Percentiles rank a stretch among this genome's conserved stretches.
phyloP scores from a whole-genome alignment of 2,888 invertebrate genomes.

The Drepana falcataria region DNA sequence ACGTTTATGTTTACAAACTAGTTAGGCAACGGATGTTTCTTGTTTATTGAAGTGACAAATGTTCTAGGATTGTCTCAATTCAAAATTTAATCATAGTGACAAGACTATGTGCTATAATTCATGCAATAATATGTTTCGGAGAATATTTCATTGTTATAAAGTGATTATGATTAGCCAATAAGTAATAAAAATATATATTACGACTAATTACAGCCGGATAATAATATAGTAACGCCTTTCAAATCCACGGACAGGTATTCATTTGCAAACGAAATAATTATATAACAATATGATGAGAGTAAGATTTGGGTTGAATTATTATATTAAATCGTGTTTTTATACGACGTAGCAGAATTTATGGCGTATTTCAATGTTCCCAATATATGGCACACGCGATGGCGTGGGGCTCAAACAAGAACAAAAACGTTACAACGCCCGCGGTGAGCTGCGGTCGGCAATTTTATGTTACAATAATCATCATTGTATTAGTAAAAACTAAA shows the following conservation, averaged over 20 bases:
- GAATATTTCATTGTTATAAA: background rate
- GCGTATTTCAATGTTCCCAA: slow-evolving; percentile 52
- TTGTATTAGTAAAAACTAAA: slow-evolving; percentile 44
- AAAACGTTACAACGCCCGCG: slow-evolving; percentile 31
- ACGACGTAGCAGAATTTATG: slow-evolving; percentile 44
- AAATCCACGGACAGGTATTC: background rate
- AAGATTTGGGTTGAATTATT: slow-evolving; percentile 30
- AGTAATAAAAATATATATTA: background rate
- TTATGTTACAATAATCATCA: slow-evolving; percentile 52
- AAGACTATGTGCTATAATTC: background rate
- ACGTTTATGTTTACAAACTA: slow-evolving; percentile 63
- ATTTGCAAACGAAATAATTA: background rate
- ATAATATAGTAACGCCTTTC: background rate
- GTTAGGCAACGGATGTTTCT: slow-evolving; percentile 56
- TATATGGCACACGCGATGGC: slow-evolving; percentile 53
- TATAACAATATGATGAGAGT: background rate
- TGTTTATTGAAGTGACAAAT: slow-evolving; percentile 42
- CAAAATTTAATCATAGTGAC: background rate
- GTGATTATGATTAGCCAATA: background rate
- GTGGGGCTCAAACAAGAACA: slow-evolving; percentile 22
- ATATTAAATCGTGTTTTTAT: slow-evolving; percentile 48
- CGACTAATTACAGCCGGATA: background rate
- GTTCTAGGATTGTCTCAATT: slow-evolving; percentile 37
- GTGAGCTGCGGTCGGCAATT: slow-evolving; percentile 56
- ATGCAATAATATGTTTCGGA: background rate